Evolutionary conservation across 2,888 invertebrate genomes (phyloP), one percentile per base, ranked within the genome.

Genomic region (Mythimna ferrago): DNA sequence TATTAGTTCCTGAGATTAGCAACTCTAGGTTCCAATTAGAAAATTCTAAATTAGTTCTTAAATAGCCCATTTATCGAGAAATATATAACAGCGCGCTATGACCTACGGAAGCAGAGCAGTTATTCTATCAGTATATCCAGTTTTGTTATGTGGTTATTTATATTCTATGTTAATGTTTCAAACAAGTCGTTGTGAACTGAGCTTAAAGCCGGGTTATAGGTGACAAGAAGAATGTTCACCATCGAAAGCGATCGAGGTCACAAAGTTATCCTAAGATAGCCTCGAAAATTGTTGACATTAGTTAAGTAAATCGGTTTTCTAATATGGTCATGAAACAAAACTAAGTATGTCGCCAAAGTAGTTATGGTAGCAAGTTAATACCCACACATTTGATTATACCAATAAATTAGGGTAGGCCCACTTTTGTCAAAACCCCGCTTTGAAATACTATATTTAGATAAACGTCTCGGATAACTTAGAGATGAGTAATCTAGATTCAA

Each of bases 371-470:
- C 79, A 57, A 74, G 48, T 67, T 61, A 19, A 71, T 70, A 66
- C 83, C 80, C 65, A 84, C 80, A 80, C 51, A 71, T 26, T 56
- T 72, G 67, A 81, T 75, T 60, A 68, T 58, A 66, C 35, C 53
- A 71, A 80, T 80, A 76, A 76, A 82, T 84, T 48, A 76, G 58
- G 53, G 67, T 61, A 64, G 73, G 41, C 73, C 74, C 78, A 76
- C 83, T 84, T 80, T 66, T 62, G 62, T 66, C 58, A 51, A 71
- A 76, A 75, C 51, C 62, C 53, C 54, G 54, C 69, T 82, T 65
- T 57, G 72, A 74, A 72, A 48, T 21, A 41, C 57, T 65, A 26
- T 73, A 69, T 83, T 75, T 53, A 71, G 76, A 83, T 83, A 32
- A 65, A 76, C 58, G 51, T 60, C 56, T 16, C 10, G 71, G 62